Base-by-base conservation (phyloP, 2,113 vertebrate genomes). In the Megaceryle maxima region DNA sequence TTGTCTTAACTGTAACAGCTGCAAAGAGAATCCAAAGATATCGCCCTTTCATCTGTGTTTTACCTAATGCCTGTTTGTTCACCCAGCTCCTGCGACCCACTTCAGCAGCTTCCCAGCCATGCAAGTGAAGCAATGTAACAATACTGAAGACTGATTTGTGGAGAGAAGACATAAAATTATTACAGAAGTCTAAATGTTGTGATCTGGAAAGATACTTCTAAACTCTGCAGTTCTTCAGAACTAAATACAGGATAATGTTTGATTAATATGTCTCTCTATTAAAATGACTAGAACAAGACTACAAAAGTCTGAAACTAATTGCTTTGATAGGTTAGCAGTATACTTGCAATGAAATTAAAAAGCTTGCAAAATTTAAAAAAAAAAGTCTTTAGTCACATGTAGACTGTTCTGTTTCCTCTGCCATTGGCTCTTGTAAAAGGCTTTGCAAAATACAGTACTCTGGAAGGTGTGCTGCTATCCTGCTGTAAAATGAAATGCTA, bases 1-100 rank as follows among this genome's bases (percentile, higher is more conserved):
- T 35, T 84, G 81, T 63, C 50, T 69, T 74, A 46, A 88, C 70
- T 79, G 41, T 53, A 95, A 78, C 69, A 96, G 88, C 92, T 88
- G 92, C 86, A 83, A 81, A 73, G 11, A 67, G 39, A 83, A 70
- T 17, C 35, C 43, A 81, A 80, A 63, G 28, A 76, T 50, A 75
- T 0, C 22, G 14, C 26, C 37, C 44, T 73, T 86, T 86, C 75
- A 78, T 60, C 64, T 57, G 80, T 1, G 5, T 35, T 96, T 69
- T 63, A 55, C 26, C 70, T 57, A 63, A 53, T 37, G 8, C 26
- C 4, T 10, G 22, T 80, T 91, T 86, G n/a, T 46, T 90, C 90
- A 83, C 14, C 6, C 48, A 63, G 2, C 60, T 50, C 56, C 59
- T 78, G 50, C 11, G 64, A 83, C 16, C 35, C 50, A 9, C 44